Evolutionary conservation across 2,797 vertebrate genomes (phyloP), one percentile per base, ranked within the genome.

Genomic region (Melanotaenia boesemani): DNA sequence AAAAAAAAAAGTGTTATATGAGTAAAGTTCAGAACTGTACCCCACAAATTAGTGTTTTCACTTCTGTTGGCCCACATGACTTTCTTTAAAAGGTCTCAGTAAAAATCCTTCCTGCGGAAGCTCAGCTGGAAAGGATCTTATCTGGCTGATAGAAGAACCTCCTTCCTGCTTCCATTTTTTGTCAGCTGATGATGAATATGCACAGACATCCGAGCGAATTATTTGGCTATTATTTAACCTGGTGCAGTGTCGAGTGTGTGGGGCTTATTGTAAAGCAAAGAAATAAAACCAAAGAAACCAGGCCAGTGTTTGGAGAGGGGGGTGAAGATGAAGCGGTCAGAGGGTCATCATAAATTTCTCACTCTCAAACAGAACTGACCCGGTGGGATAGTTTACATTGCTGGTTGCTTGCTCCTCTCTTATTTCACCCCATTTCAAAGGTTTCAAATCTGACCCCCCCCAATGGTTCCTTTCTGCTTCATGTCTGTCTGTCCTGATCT

Each of bases 301-400:
- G 64, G 44, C 32, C 41, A 41, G 74, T n/a, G 55, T 30, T 46
- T 48, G 20, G 26, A 30, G 57, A 48, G 46, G 6, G 46, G 6
- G 46, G 20, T n/a, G 56, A 50, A 66, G 62, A 63, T 54, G 73
- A 57, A 79, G 75, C 44, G 22, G 66, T 74, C 76, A 61, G 74
- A 74, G 72, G 83, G 75, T 60, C 32, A 18, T 58, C 71, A 83
- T 92, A 92, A 92, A 92, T 93, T 89, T 87, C 70, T 34, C 12
- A 44, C 71, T 59, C 56, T 81, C 81, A 44, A 72, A 83, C 84
- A 76, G 74, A 76, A 39, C 74, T 78, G 83, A 90, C 87, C 86
- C 83, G 69, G 86, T 87, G 74, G 88, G 88, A 91, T 79, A 67
- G 78, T 92, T 92, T 92, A 92, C 86, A 77, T 70, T 77, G 82